Base-by-base conservation (phyloP, 2,888 invertebrate genomes). In the Dryadula phaetusa region DNA sequence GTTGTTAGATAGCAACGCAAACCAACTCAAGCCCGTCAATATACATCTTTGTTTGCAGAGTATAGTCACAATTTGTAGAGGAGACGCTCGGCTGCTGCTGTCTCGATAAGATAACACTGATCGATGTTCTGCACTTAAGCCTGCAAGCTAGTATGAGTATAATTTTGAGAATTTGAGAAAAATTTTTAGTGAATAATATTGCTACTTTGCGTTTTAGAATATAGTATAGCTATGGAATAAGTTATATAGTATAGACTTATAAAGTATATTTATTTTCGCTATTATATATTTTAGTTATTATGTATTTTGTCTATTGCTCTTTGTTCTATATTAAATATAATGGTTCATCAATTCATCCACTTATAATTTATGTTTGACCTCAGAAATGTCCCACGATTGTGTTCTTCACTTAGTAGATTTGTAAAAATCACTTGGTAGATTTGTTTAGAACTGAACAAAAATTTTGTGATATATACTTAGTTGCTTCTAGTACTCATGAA, bases 61-160 rank as follows among this genome's bases (percentile, higher is more conserved):
- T 58, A 64, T 60, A 65, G 58, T 22, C 58, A 52, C 49, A 60
- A 65, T 49, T 65, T 58, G 42, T 65, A 42, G 49, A 34, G 56
- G 46, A 65, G 49, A 49, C 58, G 58, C 56, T 64, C 34, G 46
- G 62, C 66, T 46, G 63, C 49, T 62, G 64, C 70, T 61, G 70
- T 42, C 54, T 64, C 70, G 79, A 79, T 79, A 79, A 81, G 82
- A 80, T 79, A 79, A 75, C 75, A 72, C 61, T 81, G 82, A 83
- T 83, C 79, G 81, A 84, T 83, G 82, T 71, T 71, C 73, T 64
- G 74, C 76, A 72, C 78, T 79, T 74, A 76, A 74, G 75, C 70
- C 34, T 54, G 44, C 53, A 61, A 56, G 53, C 44, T 18, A 64
- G 52, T 63, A 53, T 34, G 16, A 60, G 42, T 20, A 58, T 52